phyloP scores from a whole-genome alignment of 30 jellyfish, hydroid and myxozoan genomes.

The Turritopsis dohrnii region DNA sequence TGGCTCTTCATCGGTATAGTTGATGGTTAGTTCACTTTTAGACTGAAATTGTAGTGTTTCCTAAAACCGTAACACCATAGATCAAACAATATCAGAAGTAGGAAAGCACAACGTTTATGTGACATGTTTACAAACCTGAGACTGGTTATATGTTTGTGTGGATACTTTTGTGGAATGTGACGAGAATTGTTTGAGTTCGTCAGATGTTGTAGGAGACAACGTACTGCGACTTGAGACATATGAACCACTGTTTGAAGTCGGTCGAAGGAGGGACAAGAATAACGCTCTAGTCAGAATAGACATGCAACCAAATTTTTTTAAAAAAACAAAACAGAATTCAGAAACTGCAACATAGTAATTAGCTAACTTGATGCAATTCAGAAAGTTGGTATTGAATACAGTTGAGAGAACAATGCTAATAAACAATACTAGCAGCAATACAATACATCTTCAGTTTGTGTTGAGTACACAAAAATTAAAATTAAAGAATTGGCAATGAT shows the following conservation, averaged over 20 bases:
- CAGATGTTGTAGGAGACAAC: constrained; percentile 12
- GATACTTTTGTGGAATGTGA: background rate
- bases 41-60: background rate
- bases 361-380: no score
- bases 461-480: no score
- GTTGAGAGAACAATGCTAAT: no score
- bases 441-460: no score
- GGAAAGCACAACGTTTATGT: background rate
- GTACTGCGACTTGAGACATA: constrained; percentile 1
- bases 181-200: background rate
- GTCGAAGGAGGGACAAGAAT: background rate
- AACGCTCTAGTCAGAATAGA: background rate
- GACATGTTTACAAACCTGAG: background rate
- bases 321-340: no score
- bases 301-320: no score
- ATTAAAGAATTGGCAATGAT: no score
- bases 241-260: background rate
- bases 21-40: background rate
- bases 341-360: no score
- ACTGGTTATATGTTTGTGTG: background rate
- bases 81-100: background rate
- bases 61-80: background rate
- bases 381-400: no score
- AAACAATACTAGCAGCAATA: no score
- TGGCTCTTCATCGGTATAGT: background rate